Conservation (phyloP, 2,797 vertebrate species). For the Linurgus olivaceus region DNA sequence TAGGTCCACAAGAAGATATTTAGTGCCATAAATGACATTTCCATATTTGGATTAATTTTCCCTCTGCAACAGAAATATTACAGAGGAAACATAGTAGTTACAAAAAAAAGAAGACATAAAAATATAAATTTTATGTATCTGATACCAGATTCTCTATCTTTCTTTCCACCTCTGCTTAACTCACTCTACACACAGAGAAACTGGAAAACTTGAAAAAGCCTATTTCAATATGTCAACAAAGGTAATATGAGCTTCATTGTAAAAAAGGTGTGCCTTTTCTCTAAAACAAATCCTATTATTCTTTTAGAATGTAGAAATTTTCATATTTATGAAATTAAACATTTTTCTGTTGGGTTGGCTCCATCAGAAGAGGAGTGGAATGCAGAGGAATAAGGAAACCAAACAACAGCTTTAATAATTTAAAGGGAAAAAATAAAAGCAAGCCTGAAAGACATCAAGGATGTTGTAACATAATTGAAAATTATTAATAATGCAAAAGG, state of each 20-base stretch:
- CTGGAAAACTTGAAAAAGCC: neutral
- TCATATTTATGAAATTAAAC: neutral
- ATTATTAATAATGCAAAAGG: neutral
- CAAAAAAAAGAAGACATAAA: neutral
- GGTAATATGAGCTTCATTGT: rapidly evolving
- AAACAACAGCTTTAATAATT: neutral
- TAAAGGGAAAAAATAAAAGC: neutral
- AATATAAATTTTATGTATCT: neutral
- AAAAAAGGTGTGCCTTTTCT: neutral
- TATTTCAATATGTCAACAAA: neutral
- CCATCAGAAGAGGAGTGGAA: neutral
- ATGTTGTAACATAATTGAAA: neutral
- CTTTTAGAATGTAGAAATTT: neutral
- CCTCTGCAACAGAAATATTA: neutral
- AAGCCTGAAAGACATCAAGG: neutral
- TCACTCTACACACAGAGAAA: rapidly evolving
- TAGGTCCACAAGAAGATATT: neutral
- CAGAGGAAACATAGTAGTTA: neutral
- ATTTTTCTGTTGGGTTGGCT: neutral
- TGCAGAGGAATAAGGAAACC: neutral
- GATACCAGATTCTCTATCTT: neutral
- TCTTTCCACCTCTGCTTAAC: neutral
- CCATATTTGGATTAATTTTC: neutral
- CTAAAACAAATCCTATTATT: neutral
- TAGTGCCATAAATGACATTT: neutral